A percentile compares a stretch with the other conserved stretches of the same genome.
Conservation (phyloP, 1,140 invertebrate species). For the Oreohelix idahoensis region DNA sequence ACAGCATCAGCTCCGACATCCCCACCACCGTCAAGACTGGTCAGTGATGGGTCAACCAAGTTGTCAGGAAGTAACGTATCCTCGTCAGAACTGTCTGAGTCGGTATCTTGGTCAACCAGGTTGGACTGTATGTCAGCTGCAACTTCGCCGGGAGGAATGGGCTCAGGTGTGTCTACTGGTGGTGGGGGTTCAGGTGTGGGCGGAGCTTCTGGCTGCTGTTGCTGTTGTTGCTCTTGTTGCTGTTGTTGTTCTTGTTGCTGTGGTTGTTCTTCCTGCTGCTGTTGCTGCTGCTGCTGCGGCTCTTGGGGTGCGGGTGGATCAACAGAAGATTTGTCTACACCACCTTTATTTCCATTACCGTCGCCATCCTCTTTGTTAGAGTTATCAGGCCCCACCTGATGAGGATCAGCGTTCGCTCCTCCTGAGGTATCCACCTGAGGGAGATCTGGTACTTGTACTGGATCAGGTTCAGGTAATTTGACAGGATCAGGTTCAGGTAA, state of each 20-base stretch:
- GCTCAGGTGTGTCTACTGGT: conserved; percentile 31
- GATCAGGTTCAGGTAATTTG: conserved; percentile 3
- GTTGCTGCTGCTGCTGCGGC: conserved; percentile 17
- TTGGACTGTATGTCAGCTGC: conserved; percentile 3
- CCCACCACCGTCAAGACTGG: background rate
- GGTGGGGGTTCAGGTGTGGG: conserved; percentile 11
- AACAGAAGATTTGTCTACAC: background rate
- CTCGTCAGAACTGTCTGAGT: conserved; percentile 21
- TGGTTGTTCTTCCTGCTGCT: too few species aligned
- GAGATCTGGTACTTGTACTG: conserved; percentile 14
- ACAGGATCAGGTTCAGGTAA: conserved; percentile 12
- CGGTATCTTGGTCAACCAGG: conserved; percentile 16
- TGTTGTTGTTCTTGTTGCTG: conserved; percentile 35
- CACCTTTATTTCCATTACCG: conserved; percentile 28
- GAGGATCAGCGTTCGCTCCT: background rate
- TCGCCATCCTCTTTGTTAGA: conserved; percentile 29
- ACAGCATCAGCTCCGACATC: conserved; percentile 9
- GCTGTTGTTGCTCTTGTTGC: conserved; percentile 12
- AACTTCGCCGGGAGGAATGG: conserved; percentile 12
- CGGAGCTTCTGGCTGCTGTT: background rate
- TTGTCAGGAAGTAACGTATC: conserved; percentile 1
- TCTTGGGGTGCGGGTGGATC: background rate
- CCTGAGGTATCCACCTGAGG: background rate
- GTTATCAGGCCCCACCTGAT: background rate
- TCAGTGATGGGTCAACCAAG: background rate